These are phyloP conservation scores for Eupithecia dodoneata DNA, from an alignment of 2,888 invertebrate species.

Conservation along the genomic window DNA sequence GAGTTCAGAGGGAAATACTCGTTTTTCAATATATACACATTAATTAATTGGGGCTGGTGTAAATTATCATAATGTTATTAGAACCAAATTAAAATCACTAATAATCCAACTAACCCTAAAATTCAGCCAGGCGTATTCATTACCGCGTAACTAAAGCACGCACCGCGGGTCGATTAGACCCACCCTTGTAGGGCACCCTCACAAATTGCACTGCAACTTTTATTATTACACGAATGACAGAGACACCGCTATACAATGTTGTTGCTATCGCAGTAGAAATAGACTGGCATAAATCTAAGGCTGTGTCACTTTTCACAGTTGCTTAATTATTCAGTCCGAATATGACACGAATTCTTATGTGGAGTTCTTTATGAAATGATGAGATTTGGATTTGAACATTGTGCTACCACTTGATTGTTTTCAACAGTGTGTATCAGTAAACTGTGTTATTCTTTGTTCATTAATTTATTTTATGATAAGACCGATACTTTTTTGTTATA, in stretches of 20 bases:
- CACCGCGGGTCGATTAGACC: constrained; percentile 70
- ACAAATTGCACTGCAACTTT: constrained; percentile 50
- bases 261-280: constrained; percentile 45
- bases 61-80: constrained; percentile 6
- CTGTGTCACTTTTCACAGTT: neutral
- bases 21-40: neutral
- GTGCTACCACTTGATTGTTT: neutral
- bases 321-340: neutral
- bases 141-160: constrained; percentile 73
- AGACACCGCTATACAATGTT: constrained; percentile 47
- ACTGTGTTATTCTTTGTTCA: too few species aligned
- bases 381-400: neutral
- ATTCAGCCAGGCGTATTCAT: constrained; percentile 72
- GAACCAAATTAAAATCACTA: constrained; percentile 41
- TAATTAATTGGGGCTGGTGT: constrained; percentile 5
- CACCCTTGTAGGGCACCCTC: constrained; percentile 67
- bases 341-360: neutral
- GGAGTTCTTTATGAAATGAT: neutral
- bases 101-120: constrained; percentile 66
- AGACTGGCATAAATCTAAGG: constrained; percentile 28
- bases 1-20: neutral
- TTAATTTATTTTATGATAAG: too few species aligned
- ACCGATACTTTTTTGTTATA: too few species aligned
- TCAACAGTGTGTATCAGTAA: neutral
- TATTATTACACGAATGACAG: constrained; percentile 54